phyloP scores from a whole-genome alignment of 64 coral and sea anemone genomes.

The Catalaphyllia jardinei region DNA sequence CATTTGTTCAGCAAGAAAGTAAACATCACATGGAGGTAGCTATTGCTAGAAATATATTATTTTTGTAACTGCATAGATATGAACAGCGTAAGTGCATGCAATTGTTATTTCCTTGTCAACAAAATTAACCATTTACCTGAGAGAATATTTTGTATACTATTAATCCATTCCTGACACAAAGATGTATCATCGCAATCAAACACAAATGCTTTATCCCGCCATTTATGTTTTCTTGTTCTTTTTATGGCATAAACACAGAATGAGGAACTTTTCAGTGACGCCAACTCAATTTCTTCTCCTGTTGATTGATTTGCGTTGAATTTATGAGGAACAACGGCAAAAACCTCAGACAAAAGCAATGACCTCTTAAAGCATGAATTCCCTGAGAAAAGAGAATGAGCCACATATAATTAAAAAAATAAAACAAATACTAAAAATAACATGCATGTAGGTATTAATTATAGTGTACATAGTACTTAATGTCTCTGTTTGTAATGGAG shows the following conservation, averaged over 20 bases:
- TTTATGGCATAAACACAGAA: constrained; percentile 70
- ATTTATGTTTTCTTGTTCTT: constrained; percentile 78
- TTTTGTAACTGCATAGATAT: too few species aligned
- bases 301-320: not conserved
- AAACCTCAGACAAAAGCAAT: constrained; percentile 47
- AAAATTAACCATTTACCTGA: constrained; percentile 34
- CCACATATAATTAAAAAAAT: not conserved
- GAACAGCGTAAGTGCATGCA: not conserved
- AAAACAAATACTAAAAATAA: not conserved
- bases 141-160: constrained; percentile 57
- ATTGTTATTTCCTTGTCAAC: not conserved
- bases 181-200: constrained; percentile 71
- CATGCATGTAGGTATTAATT: too few species aligned
- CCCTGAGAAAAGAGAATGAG: constrained; percentile 19
- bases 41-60: too few species aligned
- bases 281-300: constrained; percentile 56
- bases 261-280: constrained; percentile 42
- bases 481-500: too few species aligned
- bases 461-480: too few species aligned
- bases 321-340: constrained; percentile 47
- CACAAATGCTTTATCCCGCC: constrained; percentile 63
- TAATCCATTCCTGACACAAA: constrained; percentile 68
- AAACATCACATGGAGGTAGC: too few species aligned
- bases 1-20: too few species aligned
- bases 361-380: constrained; percentile 9